phyloP scores from a whole-genome alignment of 2,113 vertebrate species.

The Xyliphius kryptos region DNA sequence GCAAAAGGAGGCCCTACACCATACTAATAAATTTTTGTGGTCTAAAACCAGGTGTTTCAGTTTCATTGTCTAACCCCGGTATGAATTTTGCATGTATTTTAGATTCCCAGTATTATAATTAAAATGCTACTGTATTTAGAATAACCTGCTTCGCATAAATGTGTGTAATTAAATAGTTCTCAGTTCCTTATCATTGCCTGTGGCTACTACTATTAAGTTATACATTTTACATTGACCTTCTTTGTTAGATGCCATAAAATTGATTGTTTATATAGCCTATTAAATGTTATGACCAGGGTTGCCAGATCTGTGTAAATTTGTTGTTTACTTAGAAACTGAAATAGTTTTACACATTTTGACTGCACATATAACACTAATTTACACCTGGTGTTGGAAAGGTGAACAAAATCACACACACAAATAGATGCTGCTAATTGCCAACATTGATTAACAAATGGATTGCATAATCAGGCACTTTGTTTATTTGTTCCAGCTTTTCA shows the following conservation, averaged over 20 bases:
- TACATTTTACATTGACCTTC: neutral
- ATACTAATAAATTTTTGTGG: no score
- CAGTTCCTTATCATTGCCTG: neutral
- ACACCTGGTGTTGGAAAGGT: slow-evolving; percentile 4
- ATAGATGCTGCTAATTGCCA: neutral
- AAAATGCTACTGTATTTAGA: neutral
- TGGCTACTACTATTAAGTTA: neutral
- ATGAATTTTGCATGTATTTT: no score
- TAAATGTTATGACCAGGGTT: no score
- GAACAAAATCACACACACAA: slow-evolving; percentile 4
- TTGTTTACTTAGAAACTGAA: neutral
- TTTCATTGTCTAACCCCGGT: no score
- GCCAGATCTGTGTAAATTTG: no score
- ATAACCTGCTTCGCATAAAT: slow-evolving; percentile 3
- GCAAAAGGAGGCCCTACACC: no score
- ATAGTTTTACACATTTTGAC: neutral
- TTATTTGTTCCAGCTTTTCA: neutral
- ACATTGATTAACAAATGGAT: neutral
- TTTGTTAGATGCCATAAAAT: neutral
- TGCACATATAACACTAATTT: slow-evolving; percentile 1
- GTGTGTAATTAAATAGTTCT: slow-evolving; percentile 1
- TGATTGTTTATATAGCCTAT: neutral
- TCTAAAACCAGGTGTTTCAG: no score
- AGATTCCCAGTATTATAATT: neutral
- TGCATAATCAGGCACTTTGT: neutral